Evolutionary conservation across 2,888 invertebrate genomes (phyloP).

Genomic region (Drosophila rubida): DNA sequence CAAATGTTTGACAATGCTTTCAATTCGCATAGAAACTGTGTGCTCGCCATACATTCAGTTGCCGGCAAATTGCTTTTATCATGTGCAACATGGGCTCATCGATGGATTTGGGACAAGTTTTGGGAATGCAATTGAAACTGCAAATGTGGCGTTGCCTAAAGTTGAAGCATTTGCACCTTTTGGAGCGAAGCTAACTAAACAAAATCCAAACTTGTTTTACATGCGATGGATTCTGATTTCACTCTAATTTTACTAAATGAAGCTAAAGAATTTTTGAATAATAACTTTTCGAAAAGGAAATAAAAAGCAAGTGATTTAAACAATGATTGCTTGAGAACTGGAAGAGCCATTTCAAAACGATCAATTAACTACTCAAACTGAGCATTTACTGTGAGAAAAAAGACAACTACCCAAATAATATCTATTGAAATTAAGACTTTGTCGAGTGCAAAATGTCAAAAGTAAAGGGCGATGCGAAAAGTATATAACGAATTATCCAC

Average conservation of each 20-base stretch:
- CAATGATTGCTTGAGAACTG: neutral
- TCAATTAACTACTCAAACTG: slow-evolving; percentile 1
- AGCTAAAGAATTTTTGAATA: too few species aligned
- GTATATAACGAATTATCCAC: neutral
- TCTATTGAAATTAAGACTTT: neutral
- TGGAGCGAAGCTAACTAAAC: neutral
- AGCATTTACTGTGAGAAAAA: slow-evolving; percentile 1
- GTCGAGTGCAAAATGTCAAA: too few species aligned
- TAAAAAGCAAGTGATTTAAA: neutral
- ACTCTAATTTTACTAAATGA: too few species aligned
- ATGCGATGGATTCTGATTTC: too few species aligned
- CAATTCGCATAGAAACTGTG: neutral
- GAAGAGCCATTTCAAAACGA: neutral
- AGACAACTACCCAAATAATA: neutral
- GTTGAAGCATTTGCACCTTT: neutral
- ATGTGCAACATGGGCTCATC: slow-evolving; percentile 1
- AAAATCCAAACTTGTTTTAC: neutral
- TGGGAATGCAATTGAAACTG: neutral
- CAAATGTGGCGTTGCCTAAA: neutral
- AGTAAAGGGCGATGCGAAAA: neutral
- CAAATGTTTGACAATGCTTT: slow-evolving; percentile 21
- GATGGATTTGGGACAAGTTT: neutral
- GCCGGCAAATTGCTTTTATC: slow-evolving; percentile 11
- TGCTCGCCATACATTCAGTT: neutral
- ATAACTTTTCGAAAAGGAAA: too few species aligned